These are phyloP conservation scores for Pomatorhinus ruficollis DNA, from an alignment of 2,113 vertebrate species.

Conservation along the genomic window DNA sequence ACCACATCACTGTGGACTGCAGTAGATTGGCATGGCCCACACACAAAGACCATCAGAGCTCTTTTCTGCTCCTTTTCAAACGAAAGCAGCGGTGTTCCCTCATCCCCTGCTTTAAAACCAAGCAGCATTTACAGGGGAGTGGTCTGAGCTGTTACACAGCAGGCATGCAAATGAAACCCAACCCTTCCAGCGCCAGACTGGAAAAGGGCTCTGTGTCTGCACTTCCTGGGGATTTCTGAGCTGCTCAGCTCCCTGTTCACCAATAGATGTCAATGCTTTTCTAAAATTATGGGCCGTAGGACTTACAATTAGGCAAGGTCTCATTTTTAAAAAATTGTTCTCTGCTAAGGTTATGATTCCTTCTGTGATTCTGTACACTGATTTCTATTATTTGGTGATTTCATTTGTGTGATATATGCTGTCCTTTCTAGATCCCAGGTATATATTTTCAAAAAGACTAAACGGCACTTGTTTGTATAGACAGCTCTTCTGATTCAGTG, in stretches of 20 bases:
- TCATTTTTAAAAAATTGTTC: neutral
- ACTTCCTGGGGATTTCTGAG: neutral
- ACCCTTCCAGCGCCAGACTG: accelerated
- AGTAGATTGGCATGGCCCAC: neutral
- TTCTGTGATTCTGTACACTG: neutral
- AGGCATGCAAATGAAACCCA: neutral
- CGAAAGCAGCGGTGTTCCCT: neutral
- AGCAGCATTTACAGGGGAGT: neutral
- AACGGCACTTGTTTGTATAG: neutral
- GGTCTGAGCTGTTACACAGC: neutral
- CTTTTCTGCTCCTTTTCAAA: neutral
- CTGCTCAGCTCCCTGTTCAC: neutral
- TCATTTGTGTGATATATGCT: neutral
- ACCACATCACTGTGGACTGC: neutral
- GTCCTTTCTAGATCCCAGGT: neutral
- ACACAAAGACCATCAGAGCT: neutral
- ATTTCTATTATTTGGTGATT: neutral
- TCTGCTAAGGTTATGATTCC: neutral
- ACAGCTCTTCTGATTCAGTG: neutral
- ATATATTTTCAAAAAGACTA: neutral
- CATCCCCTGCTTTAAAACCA: neutral
- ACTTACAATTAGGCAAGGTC: neutral
- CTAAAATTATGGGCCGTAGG: accelerated
- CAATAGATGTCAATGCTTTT: neutral
- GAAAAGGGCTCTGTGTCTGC: neutral